Conservation (phyloP, 2,888 invertebrate genomes). For the Pterobdella sp. region DNA sequence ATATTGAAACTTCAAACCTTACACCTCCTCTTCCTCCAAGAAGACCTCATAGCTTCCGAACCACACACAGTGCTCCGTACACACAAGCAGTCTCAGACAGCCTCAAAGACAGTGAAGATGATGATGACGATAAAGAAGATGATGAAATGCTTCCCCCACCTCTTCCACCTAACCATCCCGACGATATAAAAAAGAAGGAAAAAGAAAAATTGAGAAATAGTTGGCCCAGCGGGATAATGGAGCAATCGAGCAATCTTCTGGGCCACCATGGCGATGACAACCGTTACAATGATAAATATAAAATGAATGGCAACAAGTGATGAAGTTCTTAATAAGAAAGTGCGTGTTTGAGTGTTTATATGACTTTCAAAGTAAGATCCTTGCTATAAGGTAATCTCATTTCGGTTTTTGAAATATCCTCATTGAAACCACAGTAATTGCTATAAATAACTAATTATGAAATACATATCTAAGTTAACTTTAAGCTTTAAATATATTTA, state of each 20-base stretch:
- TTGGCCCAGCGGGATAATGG: neutral
- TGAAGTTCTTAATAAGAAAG: no score
- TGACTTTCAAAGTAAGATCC: no score
- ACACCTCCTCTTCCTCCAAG: neutral
- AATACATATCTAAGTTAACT: no score
- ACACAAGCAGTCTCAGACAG: neutral
- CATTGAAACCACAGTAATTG: no score
- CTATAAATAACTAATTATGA: no score
- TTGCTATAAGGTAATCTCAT: no score
- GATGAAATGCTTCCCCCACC: constrained; percentile 10
- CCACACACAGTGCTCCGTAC: neutral
- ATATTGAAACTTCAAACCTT: neutral
- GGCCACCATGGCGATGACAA: neutral
- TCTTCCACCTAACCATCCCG: constrained; percentile 1
- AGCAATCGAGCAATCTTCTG: neutral
- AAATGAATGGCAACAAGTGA: neutral
- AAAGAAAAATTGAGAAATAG: no score
- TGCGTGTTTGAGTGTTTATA: no score
- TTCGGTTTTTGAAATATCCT: no score
- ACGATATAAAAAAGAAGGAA: neutral
- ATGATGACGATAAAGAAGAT: neutral
- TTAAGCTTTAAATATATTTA: no score
- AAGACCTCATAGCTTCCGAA: neutral
- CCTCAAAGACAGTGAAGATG: neutral
- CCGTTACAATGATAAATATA: neutral